Conservation (phyloP, 1,140 invertebrate species). For the Drosophila orena region DNA sequence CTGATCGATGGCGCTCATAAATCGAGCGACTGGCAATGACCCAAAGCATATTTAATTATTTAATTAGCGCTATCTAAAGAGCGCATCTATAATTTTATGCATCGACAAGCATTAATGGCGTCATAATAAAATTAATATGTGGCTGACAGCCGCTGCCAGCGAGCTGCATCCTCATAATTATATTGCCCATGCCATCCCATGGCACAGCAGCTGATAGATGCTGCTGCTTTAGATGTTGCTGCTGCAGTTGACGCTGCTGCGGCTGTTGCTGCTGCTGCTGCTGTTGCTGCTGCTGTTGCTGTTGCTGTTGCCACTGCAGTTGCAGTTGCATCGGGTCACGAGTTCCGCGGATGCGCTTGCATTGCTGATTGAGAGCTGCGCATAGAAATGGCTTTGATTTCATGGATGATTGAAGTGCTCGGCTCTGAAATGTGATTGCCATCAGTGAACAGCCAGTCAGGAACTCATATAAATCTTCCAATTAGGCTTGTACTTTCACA, state of each 20-base stretch:
- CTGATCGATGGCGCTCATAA: conserved; percentile 74
- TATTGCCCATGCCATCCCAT: conserved; percentile 7
- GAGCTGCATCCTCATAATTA: conserved; percentile 58
- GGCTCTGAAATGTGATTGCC: conserved; percentile 5
- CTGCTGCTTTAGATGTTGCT: background rate
- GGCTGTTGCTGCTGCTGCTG: conserved; percentile 6
- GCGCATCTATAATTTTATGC: conserved; percentile 80
- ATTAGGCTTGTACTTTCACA: background rate
- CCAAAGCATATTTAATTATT: conserved; percentile 83
- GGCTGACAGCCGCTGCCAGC: conserved; percentile 43
- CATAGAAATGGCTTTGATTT: conserved; percentile 55
- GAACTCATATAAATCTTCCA: background rate
- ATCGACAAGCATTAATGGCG: conserved; percentile 75
- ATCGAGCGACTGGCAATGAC: conserved; percentile 58
- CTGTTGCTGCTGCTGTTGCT: background rate
- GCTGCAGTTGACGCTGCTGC: background rate
- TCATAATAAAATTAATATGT: conserved; percentile 76
- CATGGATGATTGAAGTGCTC: conserved; percentile 41
- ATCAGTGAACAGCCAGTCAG: background rate
- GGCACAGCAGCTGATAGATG: conserved; percentile 12
- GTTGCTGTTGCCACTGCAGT: background rate
- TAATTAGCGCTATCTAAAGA: conserved; percentile 80
- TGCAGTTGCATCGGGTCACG: conserved; percentile 27
- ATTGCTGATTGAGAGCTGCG: conserved; percentile 29
- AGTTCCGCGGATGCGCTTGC: conserved; percentile 27